Base-by-base conservation (phyloP, 2,797 vertebrate genomes). In the Dipus sagitta region DNA sequence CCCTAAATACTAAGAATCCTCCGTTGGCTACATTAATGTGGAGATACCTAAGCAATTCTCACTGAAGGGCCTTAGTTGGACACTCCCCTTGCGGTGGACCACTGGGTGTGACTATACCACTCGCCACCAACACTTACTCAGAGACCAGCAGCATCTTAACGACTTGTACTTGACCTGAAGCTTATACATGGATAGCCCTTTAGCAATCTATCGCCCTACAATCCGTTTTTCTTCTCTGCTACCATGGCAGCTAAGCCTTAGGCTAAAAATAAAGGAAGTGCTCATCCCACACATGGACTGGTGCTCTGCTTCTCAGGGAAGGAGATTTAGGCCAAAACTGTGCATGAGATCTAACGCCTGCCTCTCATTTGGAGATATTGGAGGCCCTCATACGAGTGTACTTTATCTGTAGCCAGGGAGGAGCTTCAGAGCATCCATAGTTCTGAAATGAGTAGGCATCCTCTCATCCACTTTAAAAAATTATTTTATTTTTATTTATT, bases 141-240 rank as follows among this genome's bases (percentile, higher is more conserved):
- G 28, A 71, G 89, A 90, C 34, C 30, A 86, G 20, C 42, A 94
- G 70, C 70, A 92, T 62, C 42, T 54, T 77, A 91, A 32, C 15
- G 77, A 81, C 9, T 79, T 65, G 34, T 58, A 78, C 28, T 78
- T 32, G 32, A 58, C 30, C 12, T 94, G 54, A 21, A 86, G 38
- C 58, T 75, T 90, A 52, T n/a, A 85, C 1, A 8, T 4, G 23
- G 65, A 70, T 6, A 72, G 30, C 52, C 52, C 34, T 62, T 65
- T 67, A 65, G n/a, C 23, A 38, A 75, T 76, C 52, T 88, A 32
- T 30, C 78, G 10, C 23, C 47, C 70, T n/a, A 64, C 32, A 62
- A 72, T 38, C 6, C 88, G 24, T 9, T 77, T 86, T 21, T 78
- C 60, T 76, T n/a, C 74, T 62, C 23, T 11, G 52, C 30, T 78